Conservation (phyloP, 2,888 invertebrate species). For the Cryptophagus acutangulus region DNA sequence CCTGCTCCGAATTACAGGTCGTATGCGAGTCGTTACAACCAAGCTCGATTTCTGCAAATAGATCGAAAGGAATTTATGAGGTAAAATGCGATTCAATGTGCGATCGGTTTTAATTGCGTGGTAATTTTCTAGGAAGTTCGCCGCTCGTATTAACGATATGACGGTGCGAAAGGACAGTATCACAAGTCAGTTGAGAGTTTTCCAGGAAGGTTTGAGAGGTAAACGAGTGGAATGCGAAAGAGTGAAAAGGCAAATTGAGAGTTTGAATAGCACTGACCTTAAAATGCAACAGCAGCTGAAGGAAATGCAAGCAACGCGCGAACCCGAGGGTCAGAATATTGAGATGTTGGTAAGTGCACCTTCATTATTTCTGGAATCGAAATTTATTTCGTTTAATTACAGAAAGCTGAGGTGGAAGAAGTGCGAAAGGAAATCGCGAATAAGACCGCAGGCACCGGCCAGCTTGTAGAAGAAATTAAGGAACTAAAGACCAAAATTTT, state of each 20-base stretch:
- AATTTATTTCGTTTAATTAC: slow-evolving; percentile 18
- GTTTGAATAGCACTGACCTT: too few species aligned
- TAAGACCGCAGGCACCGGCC: slow-evolving; percentile 38
- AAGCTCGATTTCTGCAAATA: slow-evolving; percentile 60
- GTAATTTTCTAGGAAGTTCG: slow-evolving; percentile 8
- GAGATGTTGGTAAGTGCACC: slow-evolving; percentile 34
- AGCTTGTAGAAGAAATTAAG: slow-evolving; percentile 37
- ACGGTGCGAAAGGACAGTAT: slow-evolving; percentile 38
- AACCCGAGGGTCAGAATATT: slow-evolving; percentile 41
- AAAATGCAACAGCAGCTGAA: too few species aligned
- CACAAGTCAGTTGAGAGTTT: neutral
- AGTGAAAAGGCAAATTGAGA: too few species aligned
- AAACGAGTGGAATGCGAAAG: too few species aligned
- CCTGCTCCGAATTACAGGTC: slow-evolving; percentile 74
- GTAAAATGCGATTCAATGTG: slow-evolving; percentile 41
- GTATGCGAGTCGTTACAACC: slow-evolving; percentile 58
- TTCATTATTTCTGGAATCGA: neutral
- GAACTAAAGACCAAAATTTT: slow-evolving; percentile 31
- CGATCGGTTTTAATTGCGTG: too few species aligned
- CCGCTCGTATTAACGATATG: slow-evolving; percentile 20
- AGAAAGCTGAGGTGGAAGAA: slow-evolving; percentile 41
- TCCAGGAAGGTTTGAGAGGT: too few species aligned
- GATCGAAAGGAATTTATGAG: slow-evolving; percentile 60
- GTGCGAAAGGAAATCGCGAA: slow-evolving; percentile 45
- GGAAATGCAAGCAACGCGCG: slow-evolving; percentile 38